These are phyloP conservation scores for Lithobates pipiens DNA, from an alignment of 2,797 vertebrate genomes.

Conservation along the genomic window DNA sequence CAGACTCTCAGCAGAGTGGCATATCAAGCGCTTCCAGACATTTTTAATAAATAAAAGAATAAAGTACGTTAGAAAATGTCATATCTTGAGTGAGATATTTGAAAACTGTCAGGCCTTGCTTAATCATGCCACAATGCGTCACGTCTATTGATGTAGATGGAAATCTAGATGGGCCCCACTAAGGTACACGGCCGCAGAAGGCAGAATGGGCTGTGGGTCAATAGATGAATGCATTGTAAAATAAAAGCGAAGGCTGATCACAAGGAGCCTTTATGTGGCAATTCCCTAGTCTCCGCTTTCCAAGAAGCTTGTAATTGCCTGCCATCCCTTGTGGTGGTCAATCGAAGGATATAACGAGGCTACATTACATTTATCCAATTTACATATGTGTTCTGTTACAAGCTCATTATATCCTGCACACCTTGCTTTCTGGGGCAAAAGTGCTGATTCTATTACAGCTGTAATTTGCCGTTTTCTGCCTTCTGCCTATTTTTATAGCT, in stretches of 20 bases:
- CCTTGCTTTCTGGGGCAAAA: conserved; percentile 7
- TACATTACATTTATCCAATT: conserved; percentile 26
- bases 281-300: conserved; percentile 21
- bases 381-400: conserved; percentile 33
- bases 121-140: background rate
- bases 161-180: background rate
- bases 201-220: background rate
- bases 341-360: conserved; percentile 16
- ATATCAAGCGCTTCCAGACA: background rate
- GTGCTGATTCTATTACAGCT: conserved; percentile 5
- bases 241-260: conserved; percentile 10
- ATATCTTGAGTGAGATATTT: background rate
- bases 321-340: conserved; percentile 31
- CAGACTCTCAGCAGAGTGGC: background rate
- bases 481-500: conserved; percentile 8
- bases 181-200: background rate
- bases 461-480: background rate
- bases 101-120: background rate
- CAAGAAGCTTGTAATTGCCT: conserved; percentile 16
- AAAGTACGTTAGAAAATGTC: background rate
- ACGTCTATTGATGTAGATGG: background rate
- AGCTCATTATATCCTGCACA: conserved; percentile 16
- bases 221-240: background rate
- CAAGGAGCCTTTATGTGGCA: conserved; percentile 6
- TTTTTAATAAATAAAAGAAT: background rate